Evolutionary conservation across 30 jellyfish, hydroid and myxozoan species (phyloP), one percentile per base, ranked within the genome.

Genomic region (Aurelia coerulea): DNA sequence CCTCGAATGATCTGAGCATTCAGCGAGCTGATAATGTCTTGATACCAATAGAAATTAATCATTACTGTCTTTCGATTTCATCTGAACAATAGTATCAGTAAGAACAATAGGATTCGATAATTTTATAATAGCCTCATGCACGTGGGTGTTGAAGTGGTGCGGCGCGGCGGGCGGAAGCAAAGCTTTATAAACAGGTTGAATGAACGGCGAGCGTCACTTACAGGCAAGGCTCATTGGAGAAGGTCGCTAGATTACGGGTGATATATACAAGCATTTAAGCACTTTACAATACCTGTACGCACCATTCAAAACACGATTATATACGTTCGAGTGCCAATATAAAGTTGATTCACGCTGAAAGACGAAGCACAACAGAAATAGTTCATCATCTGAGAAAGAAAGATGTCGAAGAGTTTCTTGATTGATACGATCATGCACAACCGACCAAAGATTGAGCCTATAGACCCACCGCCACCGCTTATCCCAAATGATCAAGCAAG

Each of bases 321-420:
- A n/a, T 14, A 18, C 34, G 31, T 29, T 5, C 34, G 1, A n/a
- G 73, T 11, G 31, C 34, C 73, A 62, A 29, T 12, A 62, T 6
- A 9, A 5, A 62, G 73, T 9, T 62, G 33, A 62, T 46, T 46
- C 56, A 46, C 56, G 15, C 56, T 46, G 56, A 46, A 46, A 46
- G 56, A 46, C 56, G 56, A 46, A 46, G 14, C 56, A 4, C 56
- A 46, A 9, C 56, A 46, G 14, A 46, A 46, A 4, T 46, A 13
- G 8, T 3, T 14, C 56, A 46, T 9, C 2, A 46, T 46, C 8
- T 46, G 56, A 46, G 56, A 46, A 46, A 46, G 15, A 46, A 83
- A 66, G 80, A 93, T 93, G 98, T 93, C 98, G 23, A 88, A 84
- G 89, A 80, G 96, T 53, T 93, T 93, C 65, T 85, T 93, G 42